A percentile compares a stretch with the other conserved stretches of the same genome.
These are phyloP conservation scores for Chromoteleia sp. DNA, from an alignment of 2,888 invertebrate genomes.

Conservation along the genomic window DNA sequence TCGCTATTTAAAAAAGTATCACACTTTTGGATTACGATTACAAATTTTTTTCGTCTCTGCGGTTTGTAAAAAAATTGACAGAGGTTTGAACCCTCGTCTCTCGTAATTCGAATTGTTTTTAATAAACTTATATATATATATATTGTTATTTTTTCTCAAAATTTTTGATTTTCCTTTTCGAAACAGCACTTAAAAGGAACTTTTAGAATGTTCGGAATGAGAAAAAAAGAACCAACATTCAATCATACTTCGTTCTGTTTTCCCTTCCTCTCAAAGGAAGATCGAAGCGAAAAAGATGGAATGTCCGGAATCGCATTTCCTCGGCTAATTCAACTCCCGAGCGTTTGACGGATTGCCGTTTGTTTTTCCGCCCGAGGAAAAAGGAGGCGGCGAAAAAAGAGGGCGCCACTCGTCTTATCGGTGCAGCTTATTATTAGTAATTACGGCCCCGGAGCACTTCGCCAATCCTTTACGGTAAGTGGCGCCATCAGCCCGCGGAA, in stretches of 20 bases:
- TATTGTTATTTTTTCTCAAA: too few relatives aligned
- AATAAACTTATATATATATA: too few relatives aligned
- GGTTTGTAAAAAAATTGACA: too few relatives aligned
- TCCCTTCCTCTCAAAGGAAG: not conserved
- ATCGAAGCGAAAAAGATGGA: slow-evolving; percentile 15
- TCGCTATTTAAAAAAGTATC: too few relatives aligned
- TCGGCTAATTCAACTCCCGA: slow-evolving; percentile 7
- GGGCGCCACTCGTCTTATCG: slow-evolving; percentile 8
- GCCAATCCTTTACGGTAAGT: slow-evolving; percentile 1
- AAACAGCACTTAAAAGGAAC: too few relatives aligned
- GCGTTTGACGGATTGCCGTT: not conserved
- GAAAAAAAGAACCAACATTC: not conserved
- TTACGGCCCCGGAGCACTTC: slow-evolving; percentile 9
- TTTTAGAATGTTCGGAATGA: too few relatives aligned
- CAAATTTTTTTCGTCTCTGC: too few relatives aligned
- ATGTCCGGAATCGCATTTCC: slow-evolving; percentile 12
- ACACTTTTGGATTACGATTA: too few relatives aligned
- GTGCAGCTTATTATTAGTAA: slow-evolving; percentile 16
- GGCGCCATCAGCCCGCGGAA: slow-evolving; percentile 11
- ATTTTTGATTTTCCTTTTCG: too few relatives aligned
- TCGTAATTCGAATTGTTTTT: too few relatives aligned
- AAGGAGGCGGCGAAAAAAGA: not conserved
- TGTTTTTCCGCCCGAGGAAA: slow-evolving; percentile 13
- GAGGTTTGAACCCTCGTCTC: too few relatives aligned
- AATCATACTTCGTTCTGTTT: too few relatives aligned